Conservation (phyloP, 2,797 vertebrate genomes). For the Tolypeutes matacus region DNA sequence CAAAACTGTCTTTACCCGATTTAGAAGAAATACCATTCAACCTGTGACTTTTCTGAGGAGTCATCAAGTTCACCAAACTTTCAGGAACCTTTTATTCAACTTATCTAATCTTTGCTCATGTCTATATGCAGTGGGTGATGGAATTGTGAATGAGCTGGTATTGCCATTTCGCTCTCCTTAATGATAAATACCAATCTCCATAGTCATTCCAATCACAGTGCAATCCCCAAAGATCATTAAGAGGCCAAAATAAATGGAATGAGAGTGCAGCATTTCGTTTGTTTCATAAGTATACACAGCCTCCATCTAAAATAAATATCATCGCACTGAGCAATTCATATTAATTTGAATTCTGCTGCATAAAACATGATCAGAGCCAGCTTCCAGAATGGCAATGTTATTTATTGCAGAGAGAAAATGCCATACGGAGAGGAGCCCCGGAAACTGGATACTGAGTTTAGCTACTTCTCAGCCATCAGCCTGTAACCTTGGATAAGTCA, state of each 20-base stretch:
- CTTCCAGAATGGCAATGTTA: conserved; percentile 56
- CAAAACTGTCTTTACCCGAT: conserved; percentile 38
- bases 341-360: conserved; percentile 68
- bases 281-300: conserved; percentile 56
- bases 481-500: conserved; percentile 34
- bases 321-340: conserved; percentile 32
- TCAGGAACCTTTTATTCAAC: conserved; percentile 27
- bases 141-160: background rate
- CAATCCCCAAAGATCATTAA: conserved; percentile 53
- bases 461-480: background rate
- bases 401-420: conserved; percentile 56
- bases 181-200: conserved; percentile 53
- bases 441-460: conserved; percentile 24
- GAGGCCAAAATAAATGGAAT: conserved; percentile 52
- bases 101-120: background rate
- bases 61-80: conserved; percentile 44
- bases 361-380: conserved; percentile 58
- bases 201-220: background rate
- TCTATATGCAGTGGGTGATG: conserved; percentile 35
- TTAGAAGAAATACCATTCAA: background rate
- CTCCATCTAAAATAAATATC: conserved; percentile 65
- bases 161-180: conserved; percentile 54
- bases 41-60: conserved; percentile 37
- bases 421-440: background rate
- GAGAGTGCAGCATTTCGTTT: background rate